Evolutionary conservation across 2,888 invertebrate genomes (phyloP), one percentile per base, ranked within the genome.

Genomic region (Gymnocheta viridis): DNA sequence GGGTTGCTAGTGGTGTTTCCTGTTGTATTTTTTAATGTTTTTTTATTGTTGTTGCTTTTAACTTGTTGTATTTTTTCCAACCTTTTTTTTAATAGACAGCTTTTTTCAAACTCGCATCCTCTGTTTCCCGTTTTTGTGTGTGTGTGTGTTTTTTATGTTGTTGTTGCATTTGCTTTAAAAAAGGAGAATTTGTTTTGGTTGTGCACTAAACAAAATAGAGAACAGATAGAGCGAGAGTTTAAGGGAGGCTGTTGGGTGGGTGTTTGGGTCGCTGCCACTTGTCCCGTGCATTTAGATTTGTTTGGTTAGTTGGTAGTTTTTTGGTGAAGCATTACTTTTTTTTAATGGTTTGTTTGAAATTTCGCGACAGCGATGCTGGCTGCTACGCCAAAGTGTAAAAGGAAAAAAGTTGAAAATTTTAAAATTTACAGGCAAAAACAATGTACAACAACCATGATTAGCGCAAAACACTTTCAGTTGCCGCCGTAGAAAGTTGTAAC

Each of bases 401-500:
- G 69, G 4, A 56, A 74, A 85, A 84, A 77, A 85, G 66, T 60
- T 24, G 3, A 27, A 19, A 54, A 54, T 76, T 81, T 76, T 76
- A 72, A 82, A 85, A 78, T 79, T 76, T 74, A 82, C 82, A 79
- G 78, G 78, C 81, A 82, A 82, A 80, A 74, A 85, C 73, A 82
- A 85, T 74, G 60, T 85, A 78, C 83, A 85, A 82, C 66, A 64
- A 54, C 69, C 56, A 70, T 82, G 85, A 81, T 85, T 86, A 85
- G 83, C 82, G 80, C 86, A 87, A 86, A 86, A 86, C 85, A 85
- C 82, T 86, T 85, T 86, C 78, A 85, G 85, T 82, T 85, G 86
- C 85, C 85, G 82, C 67, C 83, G 85, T 82, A 86, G 86, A 85
- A 86, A 86, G 86, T 85, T 85, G 82, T 83, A 80, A 80, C 66